Conservation (phyloP, 2,797 vertebrate genomes). For the Malurus leucopterus region DNA sequence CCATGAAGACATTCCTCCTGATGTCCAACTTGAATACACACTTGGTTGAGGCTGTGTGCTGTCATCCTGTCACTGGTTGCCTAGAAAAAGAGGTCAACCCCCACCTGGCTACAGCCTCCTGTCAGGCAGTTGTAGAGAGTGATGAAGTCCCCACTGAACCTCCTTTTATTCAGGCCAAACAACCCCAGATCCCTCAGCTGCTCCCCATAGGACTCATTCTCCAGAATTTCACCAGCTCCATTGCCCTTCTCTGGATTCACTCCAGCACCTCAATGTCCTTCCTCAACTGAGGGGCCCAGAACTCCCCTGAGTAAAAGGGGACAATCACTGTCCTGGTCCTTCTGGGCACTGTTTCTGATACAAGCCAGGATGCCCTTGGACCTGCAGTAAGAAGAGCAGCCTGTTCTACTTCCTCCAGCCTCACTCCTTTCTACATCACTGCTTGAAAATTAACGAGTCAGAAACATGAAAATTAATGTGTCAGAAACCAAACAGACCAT, state of each 20-base stretch:
- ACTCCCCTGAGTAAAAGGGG: no score
- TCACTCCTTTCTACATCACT: neutral
- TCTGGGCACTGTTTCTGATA: neutral
- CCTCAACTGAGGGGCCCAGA: neutral
- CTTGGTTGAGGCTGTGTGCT: neutral
- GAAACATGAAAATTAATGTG: no score
- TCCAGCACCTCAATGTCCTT: neutral
- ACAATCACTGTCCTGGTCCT: neutral
- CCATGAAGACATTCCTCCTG: neutral
- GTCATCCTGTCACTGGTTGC: neutral
- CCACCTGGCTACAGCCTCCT: no score
- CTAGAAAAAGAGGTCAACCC: no score
- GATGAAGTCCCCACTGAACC: fast-evolving
- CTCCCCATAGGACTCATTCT: neutral
- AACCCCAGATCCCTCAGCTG: neutral
- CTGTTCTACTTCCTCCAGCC: neutral
- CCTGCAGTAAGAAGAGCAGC: neutral
- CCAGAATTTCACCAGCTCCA: neutral
- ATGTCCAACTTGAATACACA: neutral
- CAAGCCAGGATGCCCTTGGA: neutral
- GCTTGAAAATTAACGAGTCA: neutral
- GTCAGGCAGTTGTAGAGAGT: no score
- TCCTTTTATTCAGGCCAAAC: neutral
- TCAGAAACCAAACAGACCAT: neutral
- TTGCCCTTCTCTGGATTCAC: neutral